These are phyloP conservation scores for Solea solea DNA, from an alignment of 2,113 vertebrate species.

Conservation along the genomic window DNA sequence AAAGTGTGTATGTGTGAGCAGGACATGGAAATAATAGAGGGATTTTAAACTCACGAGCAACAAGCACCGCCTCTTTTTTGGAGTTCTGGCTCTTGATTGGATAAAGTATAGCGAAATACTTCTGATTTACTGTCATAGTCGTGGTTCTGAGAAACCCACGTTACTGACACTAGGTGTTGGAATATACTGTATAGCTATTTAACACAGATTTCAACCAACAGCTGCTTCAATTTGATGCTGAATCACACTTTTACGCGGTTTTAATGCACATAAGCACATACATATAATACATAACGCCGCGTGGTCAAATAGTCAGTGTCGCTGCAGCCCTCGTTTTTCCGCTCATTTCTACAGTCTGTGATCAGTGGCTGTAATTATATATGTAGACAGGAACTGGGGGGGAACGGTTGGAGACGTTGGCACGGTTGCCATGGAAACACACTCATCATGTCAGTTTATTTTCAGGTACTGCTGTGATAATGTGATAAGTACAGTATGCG, in stretches of 20 bases:
- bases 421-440: constrained; percentile 74
- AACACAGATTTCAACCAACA: too few relatives aligned
- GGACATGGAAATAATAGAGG: too few relatives aligned
- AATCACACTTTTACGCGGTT: neutral
- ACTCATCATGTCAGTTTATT: constrained; percentile 72
- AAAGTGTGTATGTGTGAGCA: too few relatives aligned
- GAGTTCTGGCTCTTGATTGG: too few relatives aligned
- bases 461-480: constrained; percentile 72
- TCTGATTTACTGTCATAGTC: too few relatives aligned
- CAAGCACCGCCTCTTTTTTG: too few relatives aligned
- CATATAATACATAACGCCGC: neutral
- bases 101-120: too few relatives aligned
- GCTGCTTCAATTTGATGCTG: neutral
- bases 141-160: too few relatives aligned
- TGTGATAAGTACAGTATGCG: constrained; percentile 20
- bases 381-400: constrained; percentile 64
- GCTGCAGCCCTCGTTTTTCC: neutral
- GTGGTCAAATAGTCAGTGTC: neutral
- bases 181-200: too few relatives aligned
- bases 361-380: constrained; percentile 69
- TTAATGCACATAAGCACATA: neutral
- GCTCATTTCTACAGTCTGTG: constrained; percentile 42
- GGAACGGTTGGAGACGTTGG: constrained; percentile 60
- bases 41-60: too few relatives aligned
- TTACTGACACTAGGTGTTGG: too few relatives aligned